Evolutionary conservation across 2,113 vertebrate species (phyloP), one percentile per base, ranked within the genome.

Genomic region (Hydrochoerus hydrochaeris): DNA sequence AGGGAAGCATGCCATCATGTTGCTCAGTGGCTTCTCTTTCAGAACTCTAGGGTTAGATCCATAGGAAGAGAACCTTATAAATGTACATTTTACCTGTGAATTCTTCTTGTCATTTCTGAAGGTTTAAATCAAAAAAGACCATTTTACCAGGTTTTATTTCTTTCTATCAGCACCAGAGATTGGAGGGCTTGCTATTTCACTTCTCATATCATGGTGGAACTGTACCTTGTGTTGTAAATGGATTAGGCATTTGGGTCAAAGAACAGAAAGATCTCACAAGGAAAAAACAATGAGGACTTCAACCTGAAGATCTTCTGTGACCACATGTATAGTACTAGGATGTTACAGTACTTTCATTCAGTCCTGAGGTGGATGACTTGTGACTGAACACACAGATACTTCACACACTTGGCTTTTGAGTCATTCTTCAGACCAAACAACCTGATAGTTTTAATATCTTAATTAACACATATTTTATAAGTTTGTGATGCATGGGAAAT

Each of bases 131-230:
- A 58, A 80, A 63, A 80, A 28, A 65, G 30, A 19, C 28, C 46
- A n/a, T 69, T 90, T 96, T 91, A 26, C 49, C 84, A 35, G 28
- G 7, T 75, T 95, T 94, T 77, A 13, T 60, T 91, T 46, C 35
- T 80, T 88, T 94, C 46, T 12, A 69, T 90, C 73, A 92, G 62
- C 87, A 78, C 71, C 84, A 91, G 8, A 65, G 32, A 46, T 28
- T 46, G 38, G 38, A 20, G 58, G 81, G 82, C 38, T 54, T 54
- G 28, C 24, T 83, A 17, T 57, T 89, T 28, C 73, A 41, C 35
- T 32, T 88, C 58, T 54, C 38, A n/a, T 22, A 16, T 28, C 67
- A 12, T 32, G 52, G 7, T 67, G 75, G 41, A 85, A 82, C 52
- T 85, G 16, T 49, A 69, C 10, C 20, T 28, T 30, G 8, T 46